phyloP scores from a whole-genome alignment of 1,140 invertebrate genomes.

The Hyles euphorbiae region DNA sequence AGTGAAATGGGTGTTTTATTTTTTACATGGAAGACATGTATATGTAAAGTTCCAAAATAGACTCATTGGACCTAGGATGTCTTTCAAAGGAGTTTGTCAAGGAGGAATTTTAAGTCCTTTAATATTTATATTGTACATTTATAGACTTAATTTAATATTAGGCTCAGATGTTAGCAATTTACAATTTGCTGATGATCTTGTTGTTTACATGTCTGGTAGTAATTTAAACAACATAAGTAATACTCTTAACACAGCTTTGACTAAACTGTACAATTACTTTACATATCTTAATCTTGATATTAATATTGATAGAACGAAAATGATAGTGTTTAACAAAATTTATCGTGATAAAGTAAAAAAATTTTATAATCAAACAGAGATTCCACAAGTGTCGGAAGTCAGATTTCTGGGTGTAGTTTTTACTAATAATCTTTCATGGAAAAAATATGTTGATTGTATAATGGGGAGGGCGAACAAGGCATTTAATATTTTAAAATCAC shows the following conservation, averaged over 20 bases:
- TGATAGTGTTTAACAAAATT: background rate
- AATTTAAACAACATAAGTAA: background rate
- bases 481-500: background rate
- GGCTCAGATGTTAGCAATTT: constrained; percentile 11
- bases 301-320: background rate
- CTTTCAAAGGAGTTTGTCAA: constrained; percentile 19
- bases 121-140: constrained; percentile 17
- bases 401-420: background rate
- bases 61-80: constrained; percentile 14
- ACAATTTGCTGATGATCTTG: constrained; percentile 22
- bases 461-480: background rate
- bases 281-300: constrained; percentile 1
- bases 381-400: background rate
- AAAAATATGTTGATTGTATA: too few species aligned
- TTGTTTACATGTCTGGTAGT: constrained; percentile 6
- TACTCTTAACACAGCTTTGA: background rate
- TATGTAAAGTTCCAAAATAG: constrained; percentile 18
- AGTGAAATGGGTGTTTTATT: constrained; percentile 21
- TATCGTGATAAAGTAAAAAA: background rate
- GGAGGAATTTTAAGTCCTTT: constrained; percentile 22
- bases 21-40: constrained; percentile 19
- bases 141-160: constrained; percentile 16
- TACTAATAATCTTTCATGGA: background rate
- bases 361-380: background rate
- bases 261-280: background rate